A percentile compares a stretch with the other conserved stretches of the same genome.
These are phyloP conservation scores for Sicus ferrugineus DNA, from an alignment of 2,888 invertebrate genomes.

Conservation along the genomic window DNA sequence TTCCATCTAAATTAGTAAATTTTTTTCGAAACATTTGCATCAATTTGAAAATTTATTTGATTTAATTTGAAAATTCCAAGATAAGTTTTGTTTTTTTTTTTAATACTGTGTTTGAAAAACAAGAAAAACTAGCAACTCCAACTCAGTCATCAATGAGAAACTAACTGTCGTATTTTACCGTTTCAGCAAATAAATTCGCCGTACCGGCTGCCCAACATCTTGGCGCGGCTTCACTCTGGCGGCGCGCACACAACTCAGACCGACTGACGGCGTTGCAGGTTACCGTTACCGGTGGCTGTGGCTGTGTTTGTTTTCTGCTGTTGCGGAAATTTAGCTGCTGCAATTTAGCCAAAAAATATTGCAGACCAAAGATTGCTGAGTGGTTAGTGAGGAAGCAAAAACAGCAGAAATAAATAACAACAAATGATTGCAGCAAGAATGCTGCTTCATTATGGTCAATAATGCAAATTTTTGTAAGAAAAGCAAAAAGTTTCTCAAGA, in stretches of 20 bases:
- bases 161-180: not conserved
- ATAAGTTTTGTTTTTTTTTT: not conserved
- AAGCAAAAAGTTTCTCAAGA: not conserved
- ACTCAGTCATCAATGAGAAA: too few relatives aligned
- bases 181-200: not conserved
- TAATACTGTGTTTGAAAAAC: not conserved
- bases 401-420: not conserved
- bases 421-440: not conserved
- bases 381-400: not conserved
- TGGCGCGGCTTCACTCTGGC: not conserved
- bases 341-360: not conserved
- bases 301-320: not conserved
- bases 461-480: not conserved
- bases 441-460: not conserved
- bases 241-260: not conserved
- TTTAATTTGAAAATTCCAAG: not conserved
- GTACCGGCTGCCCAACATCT: not conserved
- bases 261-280: not conserved
- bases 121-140: too few relatives aligned
- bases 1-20: too few relatives aligned
- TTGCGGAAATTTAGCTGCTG: not conserved
- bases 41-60: not conserved
- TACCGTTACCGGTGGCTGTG: not conserved
- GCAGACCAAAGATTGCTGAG: not conserved
- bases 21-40: not conserved